Evolutionary conservation across 1,140 invertebrate genomes (phyloP).

Genomic region (Bilobella aurantiaca): DNA sequence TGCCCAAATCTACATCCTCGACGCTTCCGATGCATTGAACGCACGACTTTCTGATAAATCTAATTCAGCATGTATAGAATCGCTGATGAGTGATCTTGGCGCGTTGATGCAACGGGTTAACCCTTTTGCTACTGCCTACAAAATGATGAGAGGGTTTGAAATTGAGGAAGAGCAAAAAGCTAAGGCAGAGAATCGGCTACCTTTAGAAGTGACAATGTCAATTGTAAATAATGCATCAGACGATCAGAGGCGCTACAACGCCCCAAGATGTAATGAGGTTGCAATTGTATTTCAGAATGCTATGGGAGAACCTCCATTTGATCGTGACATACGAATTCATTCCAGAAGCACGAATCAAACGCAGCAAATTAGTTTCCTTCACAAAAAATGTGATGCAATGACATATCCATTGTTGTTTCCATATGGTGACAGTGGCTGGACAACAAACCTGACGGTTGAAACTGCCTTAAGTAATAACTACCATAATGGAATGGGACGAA

Average conservation of each 20-base stretch:
- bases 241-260: slow-evolving; percentile 32
- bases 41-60: not conserved
- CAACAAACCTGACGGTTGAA: not conserved
- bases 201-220: slow-evolving; percentile 16
- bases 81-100: slow-evolving; percentile 1
- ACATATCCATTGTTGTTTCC: slow-evolving; percentile 40
- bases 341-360: not conserved
- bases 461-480: not conserved
- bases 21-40: slow-evolving; percentile 10
- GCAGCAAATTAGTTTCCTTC: not conserved
- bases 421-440: slow-evolving; percentile 39
- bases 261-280: slow-evolving; percentile 27
- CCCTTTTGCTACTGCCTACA: slow-evolving; percentile 28
- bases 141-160: slow-evolving; percentile 32
- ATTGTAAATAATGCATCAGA: slow-evolving; percentile 13
- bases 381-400: slow-evolving; percentile 32
- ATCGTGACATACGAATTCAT: slow-evolving; percentile 20
- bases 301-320: slow-evolving; percentile 21
- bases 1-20: slow-evolving; percentile 35
- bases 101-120: slow-evolving; percentile 15
- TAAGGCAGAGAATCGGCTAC: not conserved
- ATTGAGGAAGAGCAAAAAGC: slow-evolving; percentile 19
- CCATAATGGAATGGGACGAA: not conserved
- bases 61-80: slow-evolving; percentile 10
- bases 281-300: slow-evolving; percentile 28